Percentiles rank a stretch among this genome's conserved stretches.
phyloP scores from a whole-genome alignment of 2,797 vertebrate species.

The Muscicapa striata region DNA sequence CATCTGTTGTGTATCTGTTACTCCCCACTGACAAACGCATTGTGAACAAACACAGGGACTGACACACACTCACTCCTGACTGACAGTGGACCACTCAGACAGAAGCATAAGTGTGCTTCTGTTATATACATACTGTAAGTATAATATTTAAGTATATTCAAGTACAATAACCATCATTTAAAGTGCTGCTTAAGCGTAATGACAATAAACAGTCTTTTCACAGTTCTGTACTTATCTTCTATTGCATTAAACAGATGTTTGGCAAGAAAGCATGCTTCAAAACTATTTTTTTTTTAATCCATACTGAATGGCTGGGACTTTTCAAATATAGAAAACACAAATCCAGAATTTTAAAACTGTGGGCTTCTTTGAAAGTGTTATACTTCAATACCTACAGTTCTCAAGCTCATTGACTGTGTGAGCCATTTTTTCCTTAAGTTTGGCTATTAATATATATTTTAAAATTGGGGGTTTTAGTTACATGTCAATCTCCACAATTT shows the following conservation, averaged over 20 bases:
- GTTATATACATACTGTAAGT: too few species aligned
- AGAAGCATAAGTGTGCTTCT: not conserved
- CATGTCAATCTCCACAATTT: not conserved
- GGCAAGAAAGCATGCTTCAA: not conserved
- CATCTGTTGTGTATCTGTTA: not conserved
- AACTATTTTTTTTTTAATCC: not conserved
- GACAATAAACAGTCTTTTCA: not conserved
- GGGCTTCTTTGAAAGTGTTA: not conserved
- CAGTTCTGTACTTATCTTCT: not conserved
- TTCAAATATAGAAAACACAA: not conserved
- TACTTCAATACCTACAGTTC: not conserved
- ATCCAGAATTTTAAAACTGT: not conserved
- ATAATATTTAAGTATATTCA: too few species aligned
- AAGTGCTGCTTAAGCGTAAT: not conserved
- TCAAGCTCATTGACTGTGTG: not conserved
- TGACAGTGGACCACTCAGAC: not conserved
- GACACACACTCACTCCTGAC: not conserved
- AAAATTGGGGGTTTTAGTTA: fast-evolving
- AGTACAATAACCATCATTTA: not conserved
- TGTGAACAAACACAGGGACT: too few species aligned
- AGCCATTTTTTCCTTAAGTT: not conserved
- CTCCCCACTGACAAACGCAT: not conserved
- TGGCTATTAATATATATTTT: not conserved
- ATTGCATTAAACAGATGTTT: not conserved
- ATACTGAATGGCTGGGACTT: not conserved